Evolutionary conservation across 2,113 vertebrate species (phyloP).

Genomic region (Thomomys bottae): DNA sequence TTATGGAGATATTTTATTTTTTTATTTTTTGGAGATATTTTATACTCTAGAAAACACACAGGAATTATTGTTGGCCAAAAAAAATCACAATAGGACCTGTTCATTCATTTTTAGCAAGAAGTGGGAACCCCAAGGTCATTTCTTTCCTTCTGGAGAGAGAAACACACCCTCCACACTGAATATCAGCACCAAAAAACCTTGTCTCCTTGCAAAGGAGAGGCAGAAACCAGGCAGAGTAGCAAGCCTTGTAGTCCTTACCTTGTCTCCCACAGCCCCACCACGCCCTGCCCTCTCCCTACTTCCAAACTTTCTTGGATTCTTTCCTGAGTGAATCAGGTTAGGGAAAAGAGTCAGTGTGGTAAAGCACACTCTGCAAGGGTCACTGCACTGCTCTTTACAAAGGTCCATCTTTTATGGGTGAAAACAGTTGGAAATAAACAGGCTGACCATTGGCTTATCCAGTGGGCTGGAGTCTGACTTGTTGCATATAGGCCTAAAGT

Average conservation of each 20-base stretch:
- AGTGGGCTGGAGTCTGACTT: neutral
- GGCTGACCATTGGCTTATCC: neutral
- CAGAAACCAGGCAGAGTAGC: neutral
- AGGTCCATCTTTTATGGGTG: too few species aligned
- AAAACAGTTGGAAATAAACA: neutral
- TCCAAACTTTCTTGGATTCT: neutral
- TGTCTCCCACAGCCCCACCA: neutral
- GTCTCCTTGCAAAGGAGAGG: neutral
- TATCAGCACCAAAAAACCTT: fast-evolving
- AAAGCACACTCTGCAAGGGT: neutral
- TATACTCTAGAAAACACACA: conserved; percentile 34
- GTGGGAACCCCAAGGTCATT: neutral
- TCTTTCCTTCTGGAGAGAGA: neutral
- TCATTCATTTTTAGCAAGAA: conserved; percentile 22
- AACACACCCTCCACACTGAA: neutral
- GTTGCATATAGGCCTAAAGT: neutral
- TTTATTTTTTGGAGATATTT: conserved; percentile 3
- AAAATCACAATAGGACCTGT: neutral
- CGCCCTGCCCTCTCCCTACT: neutral
- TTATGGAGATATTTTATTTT: neutral
- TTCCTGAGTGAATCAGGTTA: neutral
- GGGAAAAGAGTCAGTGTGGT: neutral
- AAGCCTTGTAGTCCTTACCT: fast-evolving
- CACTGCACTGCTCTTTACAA: neutral
- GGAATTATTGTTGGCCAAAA: neutral